Evolutionary conservation across 2,797 vertebrate species (phyloP).

Genomic region (Sebastes reedi): DNA sequence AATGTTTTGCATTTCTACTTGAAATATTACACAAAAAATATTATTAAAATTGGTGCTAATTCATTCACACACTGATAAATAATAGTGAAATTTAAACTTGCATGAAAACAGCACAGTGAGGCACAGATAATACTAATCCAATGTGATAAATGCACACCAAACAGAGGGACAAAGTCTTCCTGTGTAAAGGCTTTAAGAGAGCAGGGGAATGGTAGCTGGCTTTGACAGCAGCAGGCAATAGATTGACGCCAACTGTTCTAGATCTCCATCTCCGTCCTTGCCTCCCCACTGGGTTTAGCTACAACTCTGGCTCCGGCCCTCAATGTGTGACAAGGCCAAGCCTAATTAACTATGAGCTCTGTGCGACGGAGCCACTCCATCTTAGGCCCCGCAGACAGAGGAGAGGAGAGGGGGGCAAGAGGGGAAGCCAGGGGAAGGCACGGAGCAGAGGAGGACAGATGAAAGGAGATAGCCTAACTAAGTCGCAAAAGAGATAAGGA

Average conservation of each 20-base stretch:
- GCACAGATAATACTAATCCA: constrained; percentile 5
- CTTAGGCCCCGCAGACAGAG: constrained; percentile 64
- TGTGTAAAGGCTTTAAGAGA: constrained; percentile 14
- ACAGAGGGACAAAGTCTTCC: constrained; percentile 7
- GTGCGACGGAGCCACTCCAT: constrained; percentile 71
- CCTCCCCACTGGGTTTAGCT: constrained; percentile 69
- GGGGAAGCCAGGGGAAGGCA: constrained; percentile 37
- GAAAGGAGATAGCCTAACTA: constrained; percentile 63
- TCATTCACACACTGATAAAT: not conserved
- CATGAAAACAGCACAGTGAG: not conserved
- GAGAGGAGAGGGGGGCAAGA: constrained; percentile 2
- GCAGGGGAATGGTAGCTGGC: constrained; percentile 31
- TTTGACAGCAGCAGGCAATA: constrained; percentile 48
- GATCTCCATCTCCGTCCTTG: constrained; percentile 71
- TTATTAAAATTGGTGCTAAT: not conserved
- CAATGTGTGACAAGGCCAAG: constrained; percentile 73
- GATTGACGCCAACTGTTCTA: constrained; percentile 63
- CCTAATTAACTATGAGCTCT: constrained; percentile 79
- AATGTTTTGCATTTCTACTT: not conserved
- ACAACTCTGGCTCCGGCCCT: constrained; percentile 64
- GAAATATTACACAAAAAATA: not conserved
- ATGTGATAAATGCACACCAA: not conserved
- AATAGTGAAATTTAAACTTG: not conserved
- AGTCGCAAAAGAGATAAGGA: constrained; percentile 59
- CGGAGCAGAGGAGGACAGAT: constrained; percentile 56